phyloP scores from a whole-genome alignment of 2,113 vertebrate genomes.

The Cyphomyrus plagiostoma region DNA sequence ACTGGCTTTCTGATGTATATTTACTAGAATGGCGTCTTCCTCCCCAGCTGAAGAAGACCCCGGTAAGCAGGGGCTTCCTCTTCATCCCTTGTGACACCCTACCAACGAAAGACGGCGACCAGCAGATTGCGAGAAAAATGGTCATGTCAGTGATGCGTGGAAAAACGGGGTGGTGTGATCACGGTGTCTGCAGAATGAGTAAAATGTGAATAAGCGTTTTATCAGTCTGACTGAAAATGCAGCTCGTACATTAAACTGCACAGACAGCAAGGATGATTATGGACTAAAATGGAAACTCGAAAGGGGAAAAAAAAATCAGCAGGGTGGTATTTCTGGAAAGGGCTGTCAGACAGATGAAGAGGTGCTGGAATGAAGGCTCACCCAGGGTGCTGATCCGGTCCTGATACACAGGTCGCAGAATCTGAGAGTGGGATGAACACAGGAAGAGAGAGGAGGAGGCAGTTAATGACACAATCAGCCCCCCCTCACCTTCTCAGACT shows the following conservation, averaged over 20 bases:
- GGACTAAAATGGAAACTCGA: not conserved
- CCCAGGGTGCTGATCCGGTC: slow-evolving; percentile 68
- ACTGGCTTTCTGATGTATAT: slow-evolving; percentile 2
- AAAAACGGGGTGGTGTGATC: not conserved
- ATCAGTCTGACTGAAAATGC: not conserved
- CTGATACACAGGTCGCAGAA: slow-evolving; percentile 77
- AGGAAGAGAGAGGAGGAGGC: slow-evolving; percentile 3
- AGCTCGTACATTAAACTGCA: not conserved
- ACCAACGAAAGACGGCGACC: not conserved
- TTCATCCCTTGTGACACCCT: not conserved
- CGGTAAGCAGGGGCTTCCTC: not conserved
- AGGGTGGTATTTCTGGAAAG: not conserved
- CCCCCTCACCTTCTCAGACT: not conserved
- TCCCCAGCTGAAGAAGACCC: not conserved
- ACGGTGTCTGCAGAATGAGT: not conserved
- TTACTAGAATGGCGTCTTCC: not conserved
- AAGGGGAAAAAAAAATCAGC: not conserved
- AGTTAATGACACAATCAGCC: not conserved
- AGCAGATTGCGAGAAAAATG: not conserved
- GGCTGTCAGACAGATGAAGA: not conserved
- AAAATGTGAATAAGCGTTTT: not conserved
- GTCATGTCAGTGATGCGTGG: not conserved
- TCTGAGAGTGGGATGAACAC: slow-evolving; percentile 54
- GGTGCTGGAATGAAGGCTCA: slow-evolving; percentile 49
- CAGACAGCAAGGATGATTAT: not conserved